Evolutionary conservation across 2,888 invertebrate genomes (phyloP), one percentile per base, ranked within the genome.

Genomic region (Pterostichus madidus): DNA sequence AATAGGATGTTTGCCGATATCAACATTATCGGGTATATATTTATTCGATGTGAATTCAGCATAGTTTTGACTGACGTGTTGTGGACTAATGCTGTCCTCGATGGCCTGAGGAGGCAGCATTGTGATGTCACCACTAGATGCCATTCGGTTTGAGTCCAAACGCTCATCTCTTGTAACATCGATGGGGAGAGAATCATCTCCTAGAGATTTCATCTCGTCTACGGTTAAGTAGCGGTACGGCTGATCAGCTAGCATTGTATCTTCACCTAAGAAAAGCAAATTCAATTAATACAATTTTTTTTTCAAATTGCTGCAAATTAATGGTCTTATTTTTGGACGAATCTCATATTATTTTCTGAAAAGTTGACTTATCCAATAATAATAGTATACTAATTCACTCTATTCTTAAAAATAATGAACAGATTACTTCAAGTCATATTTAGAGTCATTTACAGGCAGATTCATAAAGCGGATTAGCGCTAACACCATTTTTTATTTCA

Each of bases 181-280:
- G 86, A 98, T 97, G 15, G 97, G 97, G 85, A 98, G 90, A 10
- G 97, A 97, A 91, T 98, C 98, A 88, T 98, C 98, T 84, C 97
- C 97, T 85, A 98, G 92, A 7, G 97, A 97, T 91, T 98, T 98
- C 97, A 98, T 97, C 89, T 98, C 98, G 89, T 98, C 98, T 85
- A 96, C 97, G 83, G 97, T 98, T 90, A 98, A 92, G 91, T 98
- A 98, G 84, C 97, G 94, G 91, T 98, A 98, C 44, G 95, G 95
- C 89, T 96, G 96, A 90, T 98, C 97, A 87, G 96, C 97, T 86
- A 97, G 92, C 90, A 97, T 95, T 83, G 96, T 95, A 89, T 98
- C 97, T 92, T 98, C 97, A 89, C 96, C 97, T 97, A 89, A 87
- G 59, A 11, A 49, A 13, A 75, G 0, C 24, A 11, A 44, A 71